These are phyloP conservation scores for Camponotus fellah DNA, from an alignment of 2,888 invertebrate genomes.

Conservation along the genomic window DNA sequence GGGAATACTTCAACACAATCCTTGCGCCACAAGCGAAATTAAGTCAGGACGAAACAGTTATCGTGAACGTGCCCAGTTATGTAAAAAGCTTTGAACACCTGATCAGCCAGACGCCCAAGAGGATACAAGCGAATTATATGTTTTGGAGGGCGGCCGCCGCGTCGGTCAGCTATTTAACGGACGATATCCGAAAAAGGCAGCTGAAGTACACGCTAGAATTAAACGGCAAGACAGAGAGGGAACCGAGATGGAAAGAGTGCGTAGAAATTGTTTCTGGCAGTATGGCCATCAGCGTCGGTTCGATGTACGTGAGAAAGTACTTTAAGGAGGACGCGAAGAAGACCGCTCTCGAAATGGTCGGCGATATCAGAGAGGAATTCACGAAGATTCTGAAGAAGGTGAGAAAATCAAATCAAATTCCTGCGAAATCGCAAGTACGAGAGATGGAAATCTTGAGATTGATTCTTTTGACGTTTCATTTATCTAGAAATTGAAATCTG, in stretches of 20 bases:
- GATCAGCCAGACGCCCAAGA: conserved; percentile 88
- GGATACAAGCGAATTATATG: conserved; percentile 95
- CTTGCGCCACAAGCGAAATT: conserved; percentile 90
- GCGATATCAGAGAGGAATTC: conserved; percentile 94
- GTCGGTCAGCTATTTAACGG: conserved; percentile 93
- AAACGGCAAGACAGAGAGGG: conserved; percentile 94
- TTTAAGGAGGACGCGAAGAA: conserved; percentile 95
- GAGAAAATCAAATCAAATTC: not conserved
- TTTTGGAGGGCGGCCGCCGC: conserved; percentile 96
- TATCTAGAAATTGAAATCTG: conserved; percentile 4
- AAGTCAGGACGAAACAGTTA: conserved; percentile 91
- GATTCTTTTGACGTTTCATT: not conserved
- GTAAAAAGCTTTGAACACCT: conserved; percentile 90
- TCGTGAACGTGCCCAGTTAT: conserved; percentile 95
- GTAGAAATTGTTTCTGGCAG: conserved; percentile 93
- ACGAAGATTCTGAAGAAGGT: conserved; percentile 91
- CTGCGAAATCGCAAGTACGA: not conserved
- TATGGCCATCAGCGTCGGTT: conserved; percentile 92
- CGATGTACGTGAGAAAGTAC: conserved; percentile 95
- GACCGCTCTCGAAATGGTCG: conserved; percentile 95
- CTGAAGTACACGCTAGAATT: conserved; percentile 93
- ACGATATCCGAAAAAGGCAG: conserved; percentile 92
- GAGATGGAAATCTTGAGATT: not conserved
- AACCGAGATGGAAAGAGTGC: conserved; percentile 97
- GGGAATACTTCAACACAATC: conserved; percentile 93